A percentile compares a stretch with the other conserved stretches of the same genome.
Evolutionary conservation across 2,113 vertebrate species (phyloP).

Genomic region (Scolopax mira): DNA sequence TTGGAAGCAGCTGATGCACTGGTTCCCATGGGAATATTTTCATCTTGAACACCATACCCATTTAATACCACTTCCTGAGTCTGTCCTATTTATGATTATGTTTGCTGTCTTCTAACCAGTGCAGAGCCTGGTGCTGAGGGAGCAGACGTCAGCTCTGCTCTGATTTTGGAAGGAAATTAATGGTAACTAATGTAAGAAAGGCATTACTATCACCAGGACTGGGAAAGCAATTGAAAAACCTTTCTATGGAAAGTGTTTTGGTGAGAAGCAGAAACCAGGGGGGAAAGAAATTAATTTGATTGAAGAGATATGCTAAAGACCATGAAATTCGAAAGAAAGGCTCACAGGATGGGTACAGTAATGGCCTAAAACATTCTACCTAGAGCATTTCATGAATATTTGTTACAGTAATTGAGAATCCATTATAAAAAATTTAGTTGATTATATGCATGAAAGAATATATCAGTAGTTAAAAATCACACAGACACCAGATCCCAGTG

Average conservation of each 20-base stretch:
- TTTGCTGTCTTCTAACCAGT: background rate
- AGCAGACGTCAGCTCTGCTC: background rate
- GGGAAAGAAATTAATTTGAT: background rate
- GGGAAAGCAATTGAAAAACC: background rate
- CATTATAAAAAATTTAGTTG: background rate
- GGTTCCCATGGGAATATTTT: conserved; percentile 41
- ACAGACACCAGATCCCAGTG: background rate
- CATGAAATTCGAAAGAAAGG: background rate
- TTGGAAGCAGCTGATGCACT: conserved; percentile 23
- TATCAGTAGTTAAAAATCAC: background rate
- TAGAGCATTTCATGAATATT: background rate
- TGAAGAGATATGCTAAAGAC: background rate
- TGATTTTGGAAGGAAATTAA: background rate
- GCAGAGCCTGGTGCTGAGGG: background rate
- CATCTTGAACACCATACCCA: background rate
- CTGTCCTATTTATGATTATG: background rate
- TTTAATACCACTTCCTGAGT: background rate
- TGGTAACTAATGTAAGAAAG: background rate
- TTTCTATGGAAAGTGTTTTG: background rate
- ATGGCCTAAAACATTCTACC: background rate
- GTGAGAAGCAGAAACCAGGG: background rate
- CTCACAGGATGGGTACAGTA: background rate
- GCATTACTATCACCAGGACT: background rate
- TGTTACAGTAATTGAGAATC: background rate
- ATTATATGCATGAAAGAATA: background rate